Evolutionary conservation across 2,888 invertebrate genomes (phyloP).

Genomic region (Xylota sylvarum): DNA sequence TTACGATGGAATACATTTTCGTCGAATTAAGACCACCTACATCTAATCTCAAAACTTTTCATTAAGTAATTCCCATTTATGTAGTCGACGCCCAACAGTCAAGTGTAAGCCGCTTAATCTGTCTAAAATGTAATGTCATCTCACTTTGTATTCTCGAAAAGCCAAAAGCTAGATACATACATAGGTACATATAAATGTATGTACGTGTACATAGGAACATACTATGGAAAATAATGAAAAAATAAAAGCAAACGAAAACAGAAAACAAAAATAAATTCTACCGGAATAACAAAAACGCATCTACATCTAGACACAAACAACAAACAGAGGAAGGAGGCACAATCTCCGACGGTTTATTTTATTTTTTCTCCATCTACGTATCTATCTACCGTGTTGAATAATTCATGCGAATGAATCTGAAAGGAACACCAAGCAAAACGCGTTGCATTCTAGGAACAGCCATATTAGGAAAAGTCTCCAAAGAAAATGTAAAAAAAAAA

Average conservation of each 20-base stretch:
- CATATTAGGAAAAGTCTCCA: conserved; percentile 58
- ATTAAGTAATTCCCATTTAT: conserved; percentile 25
- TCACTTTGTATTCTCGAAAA: background rate
- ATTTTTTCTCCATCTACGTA: conserved; percentile 10
- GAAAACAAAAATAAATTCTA: conserved; percentile 2
- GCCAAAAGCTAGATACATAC: conserved; percentile 5
- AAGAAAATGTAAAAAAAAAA: conserved; percentile 36
- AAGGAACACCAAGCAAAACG: conserved; percentile 39
- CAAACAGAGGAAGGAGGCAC: conserved; percentile 11
- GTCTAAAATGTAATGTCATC: background rate
- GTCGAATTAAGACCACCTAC: conserved; percentile 12
- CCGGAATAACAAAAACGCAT: conserved; percentile 26
- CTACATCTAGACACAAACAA: background rate
- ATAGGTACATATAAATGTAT: too few relatives aligned
- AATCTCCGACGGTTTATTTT: conserved; percentile 20
- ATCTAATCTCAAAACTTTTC: background rate
- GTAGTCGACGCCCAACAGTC: background rate
- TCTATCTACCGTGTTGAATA: conserved; percentile 59
- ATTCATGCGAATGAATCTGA: conserved; percentile 62
- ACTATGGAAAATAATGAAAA: conserved; percentile 14
- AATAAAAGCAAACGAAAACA: conserved; percentile 1
- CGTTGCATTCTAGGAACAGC: conserved; percentile 31
- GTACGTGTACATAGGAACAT: background rate
- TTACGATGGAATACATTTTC: too few relatives aligned
- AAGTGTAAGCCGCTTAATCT: conserved; percentile 37